Conservation (phyloP, 2,797 vertebrate genomes). For the Propithecus deckenii region DNA sequence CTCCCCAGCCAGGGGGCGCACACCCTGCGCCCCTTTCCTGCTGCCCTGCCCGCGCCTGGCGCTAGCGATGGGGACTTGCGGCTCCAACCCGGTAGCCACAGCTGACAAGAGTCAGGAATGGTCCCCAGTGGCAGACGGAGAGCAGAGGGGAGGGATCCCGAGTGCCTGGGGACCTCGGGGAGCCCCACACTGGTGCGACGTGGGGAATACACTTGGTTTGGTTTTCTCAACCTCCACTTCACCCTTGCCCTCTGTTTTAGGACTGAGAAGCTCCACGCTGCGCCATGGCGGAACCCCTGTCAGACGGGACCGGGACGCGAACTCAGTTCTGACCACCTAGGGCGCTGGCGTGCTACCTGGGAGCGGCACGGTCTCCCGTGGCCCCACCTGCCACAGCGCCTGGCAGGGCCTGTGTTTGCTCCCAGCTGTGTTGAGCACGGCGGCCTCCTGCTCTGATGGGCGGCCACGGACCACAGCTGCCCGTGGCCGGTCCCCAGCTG, state of each 20-base stretch:
- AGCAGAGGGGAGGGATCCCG: rapidly evolving
- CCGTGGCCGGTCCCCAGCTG: too few species aligned
- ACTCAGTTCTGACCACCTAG: rapidly evolving
- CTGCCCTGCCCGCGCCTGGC: not conserved
- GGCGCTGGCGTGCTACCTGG: rapidly evolving
- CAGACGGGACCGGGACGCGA: too few species aligned
- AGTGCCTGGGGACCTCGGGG: rapidly evolving
- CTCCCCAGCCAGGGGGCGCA: rapidly evolving
- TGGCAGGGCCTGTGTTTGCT: rapidly evolving
- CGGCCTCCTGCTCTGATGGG: not conserved
- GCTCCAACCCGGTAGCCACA: rapidly evolving
- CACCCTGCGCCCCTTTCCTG: rapidly evolving
- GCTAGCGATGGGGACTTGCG: rapidly evolving
- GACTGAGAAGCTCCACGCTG: not conserved
- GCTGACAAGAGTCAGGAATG: not conserved
- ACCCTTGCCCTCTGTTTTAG: not conserved
- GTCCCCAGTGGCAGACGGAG: not conserved
- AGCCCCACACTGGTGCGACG: not conserved
- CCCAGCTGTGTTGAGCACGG: too few species aligned
- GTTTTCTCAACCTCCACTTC: not conserved
- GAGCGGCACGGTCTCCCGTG: not conserved
- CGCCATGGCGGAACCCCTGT: not conserved
- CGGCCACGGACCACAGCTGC: too few species aligned
- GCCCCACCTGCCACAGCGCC: not conserved
- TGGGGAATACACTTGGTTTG: not conserved